These are phyloP conservation scores for Drosophila pseudotalamancana DNA, from an alignment of 2,888 invertebrate genomes.

Conservation along the genomic window DNA sequence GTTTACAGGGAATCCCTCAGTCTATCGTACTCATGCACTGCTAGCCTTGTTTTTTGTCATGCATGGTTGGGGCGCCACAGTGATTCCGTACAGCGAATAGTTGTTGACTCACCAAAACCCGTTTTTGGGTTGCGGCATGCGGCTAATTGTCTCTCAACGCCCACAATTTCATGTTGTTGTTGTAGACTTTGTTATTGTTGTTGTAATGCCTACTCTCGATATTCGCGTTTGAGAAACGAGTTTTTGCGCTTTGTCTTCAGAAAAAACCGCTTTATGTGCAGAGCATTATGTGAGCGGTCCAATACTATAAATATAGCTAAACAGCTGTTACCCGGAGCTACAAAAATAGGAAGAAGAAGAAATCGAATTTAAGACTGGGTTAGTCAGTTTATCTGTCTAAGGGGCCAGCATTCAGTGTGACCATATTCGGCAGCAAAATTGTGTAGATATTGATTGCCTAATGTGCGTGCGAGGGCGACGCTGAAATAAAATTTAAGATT, in stretches of 20 bases:
- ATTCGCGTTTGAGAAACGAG: constrained; percentile 44
- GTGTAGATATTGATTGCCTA: constrained; percentile 34
- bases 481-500: constrained; percentile 22
- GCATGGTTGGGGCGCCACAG: constrained; percentile 28
- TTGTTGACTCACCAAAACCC: constrained; percentile 68
- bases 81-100: constrained; percentile 25
- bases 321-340: constrained; percentile 35
- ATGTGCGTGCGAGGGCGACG: constrained; percentile 16
- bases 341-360: background rate
- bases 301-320: too few species aligned
- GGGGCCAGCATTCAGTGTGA: constrained; percentile 34
- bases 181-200: constrained; percentile 4
- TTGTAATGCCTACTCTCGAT: constrained; percentile 33
- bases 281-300: constrained; percentile 39
- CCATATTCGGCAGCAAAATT: constrained; percentile 51
- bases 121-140: constrained; percentile 74
- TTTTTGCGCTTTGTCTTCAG: constrained; percentile 39
- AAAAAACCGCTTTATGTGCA: constrained; percentile 45
- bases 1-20: background rate
- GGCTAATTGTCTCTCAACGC: constrained; percentile 74
- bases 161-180: constrained; percentile 48
- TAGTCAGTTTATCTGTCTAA: constrained; percentile 23
- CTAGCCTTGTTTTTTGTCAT: constrained; percentile 7
- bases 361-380: constrained; percentile 4
- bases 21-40: background rate